Evolutionary conservation across 2,888 invertebrate species (phyloP), one percentile per base, ranked within the genome.

Genomic region (Heliconius charithonia): DNA sequence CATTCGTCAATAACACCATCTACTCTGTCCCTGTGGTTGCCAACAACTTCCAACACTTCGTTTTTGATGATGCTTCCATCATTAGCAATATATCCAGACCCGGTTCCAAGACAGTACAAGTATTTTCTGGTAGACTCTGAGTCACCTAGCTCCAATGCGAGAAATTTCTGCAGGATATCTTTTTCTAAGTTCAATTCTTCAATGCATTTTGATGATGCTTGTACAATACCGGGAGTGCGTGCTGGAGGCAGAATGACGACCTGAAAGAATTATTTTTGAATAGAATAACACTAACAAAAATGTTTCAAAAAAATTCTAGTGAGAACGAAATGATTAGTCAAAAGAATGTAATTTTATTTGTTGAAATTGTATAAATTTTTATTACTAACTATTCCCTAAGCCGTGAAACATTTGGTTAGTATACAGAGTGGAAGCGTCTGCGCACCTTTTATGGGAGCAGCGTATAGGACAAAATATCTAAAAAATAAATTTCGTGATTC

Each of bases 181-280:
- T 51, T 56, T 3, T 51, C 51, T 56, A 71, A 29, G 22, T 51
- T 71, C 4, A 56, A 12, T 29, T 71, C 27, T 71, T 56, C 22
- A 56, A 71, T n/a, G 13, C 71, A 71, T 51, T 71, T 27, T n/a
- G 22, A 22, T 56, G 71, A 71, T 56, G n/a, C 71, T 32, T 71
- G 29, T 32, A 12, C 12, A 56, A 71, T n/a, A 12, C 6, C 0
- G n/a, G 71, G 7, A 22, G 4, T 13, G 22, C 29, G 32, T 56
- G n/a, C 71, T 56, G 51, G 56, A n/a, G 71, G 13, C 6, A 71
- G 7, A 13, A n/a, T 51, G 29, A 56, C 29, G 41, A 69, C 9
- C 69, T 69, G 25, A 16, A 67, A 67, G 2, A 22, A 67, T 37
- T 22, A 22, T 37, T 9, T 37, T 67, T 67, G 1, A n/a, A 41